Evolutionary conservation across 2,888 invertebrate genomes (phyloP), one percentile per base, ranked within the genome.

Genomic region (Dryobotodes eremita): DNA sequence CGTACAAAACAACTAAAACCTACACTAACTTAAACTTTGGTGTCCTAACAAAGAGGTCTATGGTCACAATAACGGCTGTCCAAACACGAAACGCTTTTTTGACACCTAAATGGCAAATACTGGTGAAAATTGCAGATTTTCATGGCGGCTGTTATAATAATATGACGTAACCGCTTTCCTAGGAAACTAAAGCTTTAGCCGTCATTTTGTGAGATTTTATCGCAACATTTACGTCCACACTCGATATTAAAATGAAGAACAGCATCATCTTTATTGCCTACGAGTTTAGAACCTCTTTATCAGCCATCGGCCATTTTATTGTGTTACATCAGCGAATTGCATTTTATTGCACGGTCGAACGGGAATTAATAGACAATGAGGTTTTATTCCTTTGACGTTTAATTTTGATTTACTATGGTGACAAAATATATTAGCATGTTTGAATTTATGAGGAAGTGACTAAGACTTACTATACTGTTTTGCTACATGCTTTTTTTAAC

Each of bases 291-390:
- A n/a, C 73, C 36, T 70, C 76, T 87, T 84, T 83, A 85, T 53
- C 70, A 70, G 42, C 69, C 57, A 7, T 48, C 7, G 46, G 55
- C 69, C 11, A 71, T 84, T 87, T 89, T 83, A 84, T 86, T 89
- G 77, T 79, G n/a, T 80, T 64, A 82, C 68, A 84, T 89, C 88
- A 88, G 88, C 88, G 64, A 75, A 78, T 62, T 84, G 88, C 88
- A 82, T 80, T 88, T 88, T 88, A 89, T 86, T 82, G 66, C 50
- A 62, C 55, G 57, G 61, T 69, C 48, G 13, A 70, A 68, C 17
- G 57, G 42, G 71, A 31, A 75, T 75, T 86, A 76, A 75, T 82
- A 76, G 75, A 46, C 62, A 68, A 42, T 62, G 82, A 17, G 57
- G 64, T 65, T 79, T 79, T 87, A 88, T 72, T 71, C 20, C 20